Percentiles rank a stretch among this genome's conserved stretches.
Evolutionary conservation across 2,113 vertebrate species (phyloP).

Genomic region (Aegypius monachus): DNA sequence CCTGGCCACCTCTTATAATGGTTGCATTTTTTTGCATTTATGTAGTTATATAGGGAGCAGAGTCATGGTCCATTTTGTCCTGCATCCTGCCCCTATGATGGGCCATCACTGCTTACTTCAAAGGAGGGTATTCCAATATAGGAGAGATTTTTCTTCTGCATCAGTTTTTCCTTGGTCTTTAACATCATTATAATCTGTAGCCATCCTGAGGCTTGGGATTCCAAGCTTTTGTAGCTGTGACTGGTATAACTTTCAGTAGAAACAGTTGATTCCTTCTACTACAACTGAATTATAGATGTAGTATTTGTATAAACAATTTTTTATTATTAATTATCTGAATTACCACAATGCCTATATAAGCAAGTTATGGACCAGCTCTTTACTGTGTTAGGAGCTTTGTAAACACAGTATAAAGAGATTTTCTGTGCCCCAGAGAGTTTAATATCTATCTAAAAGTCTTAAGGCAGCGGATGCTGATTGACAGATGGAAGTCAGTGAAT

Average conservation of each 20-base stretch:
- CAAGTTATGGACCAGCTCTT: not conserved
- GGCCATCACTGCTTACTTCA: not conserved
- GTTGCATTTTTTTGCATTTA: not conserved
- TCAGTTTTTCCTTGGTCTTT: not conserved
- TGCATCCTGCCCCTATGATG: not conserved
- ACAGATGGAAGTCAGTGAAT: not conserved
- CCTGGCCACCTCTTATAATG: not conserved
- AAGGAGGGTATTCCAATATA: not conserved
- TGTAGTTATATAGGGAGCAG: not conserved
- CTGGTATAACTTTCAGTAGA: not conserved
- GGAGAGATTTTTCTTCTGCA: not conserved
- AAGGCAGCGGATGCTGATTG: not conserved
- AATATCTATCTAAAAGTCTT: not conserved
- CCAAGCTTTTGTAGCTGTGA: not conserved
- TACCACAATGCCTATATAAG: not conserved
- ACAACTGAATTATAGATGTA: not conserved
- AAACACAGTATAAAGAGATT: not conserved
- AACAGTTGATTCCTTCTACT: not conserved
- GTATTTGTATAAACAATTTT: not conserved
- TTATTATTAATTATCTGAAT: not conserved
- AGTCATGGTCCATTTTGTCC: not conserved
- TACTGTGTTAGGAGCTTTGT: not conserved
- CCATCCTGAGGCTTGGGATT: not conserved
- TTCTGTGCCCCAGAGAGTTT: not conserved
- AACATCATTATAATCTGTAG: not conserved